phyloP scores from a whole-genome alignment of 2,888 invertebrate species.

The Ethmia dodecea region DNA sequence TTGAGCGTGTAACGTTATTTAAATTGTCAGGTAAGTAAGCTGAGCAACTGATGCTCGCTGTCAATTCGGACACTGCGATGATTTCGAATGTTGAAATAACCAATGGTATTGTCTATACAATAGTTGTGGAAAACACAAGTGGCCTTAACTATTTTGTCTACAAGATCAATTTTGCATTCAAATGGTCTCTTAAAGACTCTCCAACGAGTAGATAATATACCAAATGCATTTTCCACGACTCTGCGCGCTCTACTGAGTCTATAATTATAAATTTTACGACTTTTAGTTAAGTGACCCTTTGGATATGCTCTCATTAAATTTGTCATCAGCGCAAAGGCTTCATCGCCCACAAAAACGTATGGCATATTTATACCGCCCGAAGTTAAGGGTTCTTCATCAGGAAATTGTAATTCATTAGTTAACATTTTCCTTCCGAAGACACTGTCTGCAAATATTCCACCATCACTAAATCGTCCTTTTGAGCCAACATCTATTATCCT shows the following conservation, averaged over 20 bases:
- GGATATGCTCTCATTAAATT: constrained; percentile 1
- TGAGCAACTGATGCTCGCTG: too few species aligned
- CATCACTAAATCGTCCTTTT: background rate
- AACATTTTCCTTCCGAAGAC: background rate
- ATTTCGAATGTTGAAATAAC: background rate
- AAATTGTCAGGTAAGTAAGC: too few species aligned
- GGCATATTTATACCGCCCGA: background rate
- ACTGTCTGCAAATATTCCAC: background rate
- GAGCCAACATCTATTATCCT: constrained; percentile 4
- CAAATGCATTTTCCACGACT: background rate
- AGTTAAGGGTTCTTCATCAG: background rate
- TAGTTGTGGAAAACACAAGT: background rate
- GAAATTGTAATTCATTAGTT: background rate
- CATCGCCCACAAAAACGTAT: background rate
- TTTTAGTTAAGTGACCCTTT: background rate
- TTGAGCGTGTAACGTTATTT: too few species aligned
- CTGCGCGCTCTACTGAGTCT: background rate
- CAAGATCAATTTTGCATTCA: background rate
- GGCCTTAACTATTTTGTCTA: background rate
- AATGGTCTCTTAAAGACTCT: background rate
- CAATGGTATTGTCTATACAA: background rate
- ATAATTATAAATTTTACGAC: background rate
- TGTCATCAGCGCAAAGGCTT: background rate
- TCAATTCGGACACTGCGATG: background rate
- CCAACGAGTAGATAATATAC: background rate